These are phyloP conservation scores for Idaea straminata DNA, from an alignment of 2,888 invertebrate genomes.

Conservation along the genomic window DNA sequence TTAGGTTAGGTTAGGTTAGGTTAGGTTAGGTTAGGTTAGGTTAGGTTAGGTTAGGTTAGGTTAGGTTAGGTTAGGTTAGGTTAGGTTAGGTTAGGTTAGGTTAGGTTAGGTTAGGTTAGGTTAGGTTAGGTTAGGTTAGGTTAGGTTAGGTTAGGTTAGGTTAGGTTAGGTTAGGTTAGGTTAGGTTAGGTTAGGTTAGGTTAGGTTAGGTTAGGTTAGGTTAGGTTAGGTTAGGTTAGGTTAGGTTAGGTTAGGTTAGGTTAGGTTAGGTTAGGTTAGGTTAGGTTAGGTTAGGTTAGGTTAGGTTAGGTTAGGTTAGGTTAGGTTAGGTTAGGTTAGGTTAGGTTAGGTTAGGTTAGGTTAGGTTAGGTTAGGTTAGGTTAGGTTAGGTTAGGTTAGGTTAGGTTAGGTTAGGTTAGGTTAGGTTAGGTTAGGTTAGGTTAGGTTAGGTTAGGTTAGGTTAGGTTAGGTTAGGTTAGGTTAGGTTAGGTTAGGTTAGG, in stretches of 20 bases:
- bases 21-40: conserved; percentile 17
- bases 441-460: conserved; percentile 9
- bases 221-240: conserved; percentile 13
- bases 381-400: conserved; percentile 9
- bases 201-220: conserved; percentile 13
- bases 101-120: conserved; percentile 12
- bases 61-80: conserved; percentile 16
- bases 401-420: conserved; percentile 11
- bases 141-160: conserved; percentile 13
- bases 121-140: conserved; percentile 13
- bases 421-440: conserved; percentile 11
- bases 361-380: conserved; percentile 11
- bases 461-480: conserved; percentile 8
- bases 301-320: conserved; percentile 10
- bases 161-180: conserved; percentile 11
- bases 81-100: conserved; percentile 8
- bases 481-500: too few species aligned
- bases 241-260: conserved; percentile 12
- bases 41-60: conserved; percentile 21
- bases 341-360: conserved; percentile 8
- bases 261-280: conserved; percentile 13
- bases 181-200: conserved; percentile 13
- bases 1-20: conserved; percentile 19
- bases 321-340: conserved; percentile 10
- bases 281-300: conserved; percentile 13